Evolutionary conservation across 2,113 vertebrate species (phyloP), one percentile per base, ranked within the genome.

Genomic region (Tonatia bakeri): DNA sequence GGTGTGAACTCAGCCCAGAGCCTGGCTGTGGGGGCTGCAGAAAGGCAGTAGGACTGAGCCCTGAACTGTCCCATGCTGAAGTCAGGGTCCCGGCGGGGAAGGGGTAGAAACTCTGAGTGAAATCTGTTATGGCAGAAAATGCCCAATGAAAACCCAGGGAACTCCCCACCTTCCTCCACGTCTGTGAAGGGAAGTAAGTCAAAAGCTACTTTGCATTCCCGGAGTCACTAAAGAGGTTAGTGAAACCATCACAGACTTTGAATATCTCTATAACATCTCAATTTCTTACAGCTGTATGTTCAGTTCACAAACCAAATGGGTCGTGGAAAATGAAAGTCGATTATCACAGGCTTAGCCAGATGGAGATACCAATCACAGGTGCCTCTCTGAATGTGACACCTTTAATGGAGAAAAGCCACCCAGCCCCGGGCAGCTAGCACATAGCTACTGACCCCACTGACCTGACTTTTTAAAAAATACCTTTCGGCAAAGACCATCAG

Each of bases 221-320:
- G 54, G 85, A 87, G 54, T 90, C 65, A 92, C 90, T 92, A 94
- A 0, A 69, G 40, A 83, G 50, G 65, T 80, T 94, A 84, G 54
- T 61, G 90, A 97, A 92, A 79, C n/a, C 76, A 92, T 70, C 40
- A 91, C 65, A 87, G 54, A 80, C 36, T 75, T 94, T 64, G 83
- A 92, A 43, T 83, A 90, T 90, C 83, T 38, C 45, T 61, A 33
- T 72, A 94, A 82, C 52, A 89, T 76, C 38, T 50, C 36, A 77
- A 67, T 94, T 87, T 94, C 84, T 87, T 70, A 64, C 67, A 72
- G 52, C 54, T 87, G 8, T 69, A 5, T 75, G 31, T 94, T 65
- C 84, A 69, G 31, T 84, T 87, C 81, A 87, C 52, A 95, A 92
- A 84, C 45, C 65, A 90, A 97, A 96, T 93, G 91, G 45, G 20